Evolutionary conservation across 2,797 vertebrate genomes (phyloP).

Genomic region (Periparus ater): DNA sequence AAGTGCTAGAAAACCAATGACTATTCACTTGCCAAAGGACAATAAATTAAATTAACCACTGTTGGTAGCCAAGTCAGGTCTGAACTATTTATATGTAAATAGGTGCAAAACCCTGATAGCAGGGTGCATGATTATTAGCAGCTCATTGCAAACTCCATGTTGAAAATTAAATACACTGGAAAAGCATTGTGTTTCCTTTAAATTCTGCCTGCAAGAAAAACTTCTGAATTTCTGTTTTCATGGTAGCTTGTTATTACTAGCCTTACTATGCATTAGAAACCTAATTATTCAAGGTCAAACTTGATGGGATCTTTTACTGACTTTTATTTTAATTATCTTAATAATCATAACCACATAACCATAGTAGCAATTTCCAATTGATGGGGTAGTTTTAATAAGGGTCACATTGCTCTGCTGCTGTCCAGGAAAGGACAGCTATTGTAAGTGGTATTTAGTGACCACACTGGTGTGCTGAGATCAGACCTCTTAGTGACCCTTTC

Average conservation of each 20-base stretch:
- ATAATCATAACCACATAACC: background rate
- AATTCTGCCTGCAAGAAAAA: slow-evolving; percentile 19
- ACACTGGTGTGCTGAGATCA: background rate
- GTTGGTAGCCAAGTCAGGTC: slow-evolving; percentile 71
- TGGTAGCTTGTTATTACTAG: background rate
- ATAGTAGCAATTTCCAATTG: background rate
- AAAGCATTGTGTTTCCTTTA: slow-evolving; percentile 8
- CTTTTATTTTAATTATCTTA: slow-evolving; percentile 22
- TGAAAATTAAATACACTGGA: slow-evolving; percentile 47
- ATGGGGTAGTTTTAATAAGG: background rate
- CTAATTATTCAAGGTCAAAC: slow-evolving; percentile 14
- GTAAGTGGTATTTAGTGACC: background rate
- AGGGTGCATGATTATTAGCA: slow-evolving; percentile 62
- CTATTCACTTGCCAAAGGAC: slow-evolving; percentile 76
- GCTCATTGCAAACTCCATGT: slow-evolving; percentile 57
- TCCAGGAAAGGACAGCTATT: background rate
- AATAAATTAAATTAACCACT: slow-evolving; percentile 81
- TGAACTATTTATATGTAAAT: slow-evolving; percentile 83
- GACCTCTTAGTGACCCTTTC: background rate
- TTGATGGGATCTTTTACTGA: background rate
- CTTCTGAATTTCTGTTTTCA: background rate
- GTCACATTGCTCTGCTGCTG: background rate
- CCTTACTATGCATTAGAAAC: background rate
- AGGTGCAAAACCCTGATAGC: slow-evolving; percentile 61
- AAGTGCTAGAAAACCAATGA: slow-evolving; percentile 79